Base-by-base conservation (phyloP, 2,113 vertebrate species). In the Halichoeres trimaculatus region DNA sequence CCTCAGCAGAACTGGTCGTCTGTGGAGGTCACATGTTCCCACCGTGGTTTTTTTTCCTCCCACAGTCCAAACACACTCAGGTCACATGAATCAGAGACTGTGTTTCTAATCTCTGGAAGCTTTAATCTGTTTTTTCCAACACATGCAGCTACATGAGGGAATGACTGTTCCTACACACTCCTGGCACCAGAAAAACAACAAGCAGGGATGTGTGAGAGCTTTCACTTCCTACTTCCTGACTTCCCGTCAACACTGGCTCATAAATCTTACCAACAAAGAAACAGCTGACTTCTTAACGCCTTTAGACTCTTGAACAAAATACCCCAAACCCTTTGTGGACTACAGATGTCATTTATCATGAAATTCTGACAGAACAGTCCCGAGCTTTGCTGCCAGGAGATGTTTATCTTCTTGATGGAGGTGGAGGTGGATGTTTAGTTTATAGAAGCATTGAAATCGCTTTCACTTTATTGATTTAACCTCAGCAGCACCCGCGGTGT, bases 51-150 rank as follows among this genome's bases (percentile, higher is more conserved):
- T 47, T 66, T 70, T 59, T 22, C 5, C 19, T 45, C 76, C 77
- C 73, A 48, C 80, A 81, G 53, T 72, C 64, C 74, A 75, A 78
- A 84, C 74, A 80, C 61, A 45, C 10, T 48, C 40, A n/a, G 52
- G 78, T 85, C 86, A 84, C 89, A 85, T 90, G 89, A 88, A 86
- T 83, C n/a, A 11, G 26, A 74, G 30, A 35, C 71, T 75, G 40
- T 88, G 2, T 63, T 72, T 77, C 77, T 83, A 74, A 85, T 80
- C 79, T 74, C 56, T 40, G 62, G 10, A 41, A 52, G 61, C 76
- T 86, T 77, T 67, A 72, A 13, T 52, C 41, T 85, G 65, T 84
- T 88, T 88, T n/a, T 83, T 75, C 61, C 72, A 71, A 41, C 67
- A 2, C 68, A 2, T 58, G 34, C 64, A 45, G 35, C 61, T 8